Evolutionary conservation across 2,888 invertebrate species (phyloP).

Genomic region (Dasysyrphus tricinctus): DNA sequence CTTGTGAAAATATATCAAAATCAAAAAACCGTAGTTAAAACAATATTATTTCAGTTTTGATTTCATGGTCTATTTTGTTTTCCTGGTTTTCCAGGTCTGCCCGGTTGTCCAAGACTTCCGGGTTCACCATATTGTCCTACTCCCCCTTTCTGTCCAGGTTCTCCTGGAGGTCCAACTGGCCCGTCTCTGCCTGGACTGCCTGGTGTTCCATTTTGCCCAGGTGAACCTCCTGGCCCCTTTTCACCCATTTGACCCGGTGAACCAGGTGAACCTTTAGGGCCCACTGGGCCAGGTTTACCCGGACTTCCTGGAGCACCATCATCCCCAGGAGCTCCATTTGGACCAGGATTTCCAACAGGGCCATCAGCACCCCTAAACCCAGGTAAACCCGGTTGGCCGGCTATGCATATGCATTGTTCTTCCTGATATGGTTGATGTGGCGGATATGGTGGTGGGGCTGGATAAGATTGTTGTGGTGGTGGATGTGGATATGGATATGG

Average conservation of each 20-base stretch:
- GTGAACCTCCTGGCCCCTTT: neutral
- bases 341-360: neutral
- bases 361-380: conserved; percentile 84
- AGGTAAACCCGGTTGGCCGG: conserved; percentile 85
- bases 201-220: no score
- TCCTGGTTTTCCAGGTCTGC: no score
- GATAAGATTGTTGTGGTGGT: neutral
- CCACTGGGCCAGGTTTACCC: neutral
- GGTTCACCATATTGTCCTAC: no score
- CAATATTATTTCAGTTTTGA: no score
- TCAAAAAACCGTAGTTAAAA: no score
- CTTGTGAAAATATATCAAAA: no score
- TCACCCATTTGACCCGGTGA: neutral
- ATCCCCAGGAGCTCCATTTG: conserved; percentile 45
- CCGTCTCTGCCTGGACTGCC: no score
- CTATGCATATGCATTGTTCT: conserved; percentile 2
- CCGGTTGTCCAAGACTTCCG: no score
- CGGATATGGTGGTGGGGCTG: neutral
- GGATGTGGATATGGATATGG: neutral
- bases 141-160: no score
- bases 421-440: no score
- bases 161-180: no score
- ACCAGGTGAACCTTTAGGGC: neutral
- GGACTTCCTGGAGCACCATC: neutral
- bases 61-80: no score